These are phyloP conservation scores for Mallotus villosus DNA, from an alignment of 2,797 vertebrate species.

Conservation along the genomic window DNA sequence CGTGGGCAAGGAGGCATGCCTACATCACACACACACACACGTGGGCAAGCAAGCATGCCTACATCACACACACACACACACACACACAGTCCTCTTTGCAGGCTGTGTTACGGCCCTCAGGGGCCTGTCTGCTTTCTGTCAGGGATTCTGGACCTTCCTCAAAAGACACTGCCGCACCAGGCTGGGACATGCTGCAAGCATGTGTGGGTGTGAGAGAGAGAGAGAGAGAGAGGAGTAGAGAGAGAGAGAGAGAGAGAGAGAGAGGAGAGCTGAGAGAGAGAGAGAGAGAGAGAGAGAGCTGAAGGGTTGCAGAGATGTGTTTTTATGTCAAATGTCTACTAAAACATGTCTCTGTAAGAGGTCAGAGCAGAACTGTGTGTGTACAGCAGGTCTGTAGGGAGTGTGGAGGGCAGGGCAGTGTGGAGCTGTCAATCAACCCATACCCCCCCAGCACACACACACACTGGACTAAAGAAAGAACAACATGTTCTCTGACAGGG, in stretches of 20 bases:
- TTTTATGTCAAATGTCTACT: not conserved
- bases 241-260: slow-evolving; percentile 9
- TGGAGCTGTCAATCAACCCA: slow-evolving; percentile 42
- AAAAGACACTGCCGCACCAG: slow-evolving; percentile 51
- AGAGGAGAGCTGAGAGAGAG: slow-evolving; percentile 10
- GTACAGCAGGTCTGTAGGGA: not conserved
- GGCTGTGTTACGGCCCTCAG: slow-evolving; percentile 60
- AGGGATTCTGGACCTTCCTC: slow-evolving; percentile 58
- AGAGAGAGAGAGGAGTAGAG: too few species aligned
- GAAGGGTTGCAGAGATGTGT: not conserved
- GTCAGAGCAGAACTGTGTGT: not conserved
- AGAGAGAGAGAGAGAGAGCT: slow-evolving; percentile 12
- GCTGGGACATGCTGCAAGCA: slow-evolving; percentile 42
- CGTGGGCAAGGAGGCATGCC: not conserved
- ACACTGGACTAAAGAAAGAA: slow-evolving; percentile 23
- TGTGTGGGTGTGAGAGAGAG: slow-evolving; percentile 21
- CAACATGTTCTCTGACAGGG: slow-evolving; percentile 35
- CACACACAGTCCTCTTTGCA: slow-evolving; percentile 30
- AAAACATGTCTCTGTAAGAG: too few species aligned
- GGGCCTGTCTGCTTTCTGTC: slow-evolving; percentile 68
- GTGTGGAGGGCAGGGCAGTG: slow-evolving; percentile 18
- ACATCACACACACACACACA: slow-evolving; percentile 20
- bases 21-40: slow-evolving; percentile 8
- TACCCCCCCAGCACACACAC: not conserved
- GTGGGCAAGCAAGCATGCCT: slow-evolving; percentile 26